Conservation (phyloP, 2,797 vertebrate genomes). For the Glyptemys insculpta region DNA sequence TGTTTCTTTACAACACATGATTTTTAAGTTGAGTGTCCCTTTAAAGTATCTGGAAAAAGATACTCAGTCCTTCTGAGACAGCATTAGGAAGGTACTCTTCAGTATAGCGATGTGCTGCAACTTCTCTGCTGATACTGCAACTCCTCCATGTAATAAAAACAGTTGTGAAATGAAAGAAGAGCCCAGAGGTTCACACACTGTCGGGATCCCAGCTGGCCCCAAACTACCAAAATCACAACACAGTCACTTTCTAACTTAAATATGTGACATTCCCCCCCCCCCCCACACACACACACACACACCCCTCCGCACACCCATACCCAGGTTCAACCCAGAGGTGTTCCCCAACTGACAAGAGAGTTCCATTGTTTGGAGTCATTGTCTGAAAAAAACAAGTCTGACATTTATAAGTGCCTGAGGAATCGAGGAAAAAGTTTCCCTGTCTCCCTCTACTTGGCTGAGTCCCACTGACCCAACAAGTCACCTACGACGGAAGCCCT, state of each 20-base stretch:
- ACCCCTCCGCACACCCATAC: fast-evolving
- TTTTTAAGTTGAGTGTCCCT: fast-evolving
- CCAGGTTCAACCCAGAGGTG: not conserved
- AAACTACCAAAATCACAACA: not conserved
- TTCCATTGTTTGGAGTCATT: fast-evolving
- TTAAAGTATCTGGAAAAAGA: fast-evolving
- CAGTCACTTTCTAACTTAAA: not conserved
- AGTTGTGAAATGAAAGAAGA: not conserved
- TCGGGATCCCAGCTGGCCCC: not conserved
- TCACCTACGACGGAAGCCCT: not conserved
- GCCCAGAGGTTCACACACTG: fast-evolving
- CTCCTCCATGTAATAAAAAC: conserved; percentile 20
- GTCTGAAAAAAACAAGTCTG: not conserved
- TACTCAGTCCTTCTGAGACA: fast-evolving
- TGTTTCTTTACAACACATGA: fast-evolving
- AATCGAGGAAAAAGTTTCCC: not conserved
- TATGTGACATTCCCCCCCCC: not conserved
- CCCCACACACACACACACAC: not conserved
- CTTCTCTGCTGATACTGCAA: fast-evolving
- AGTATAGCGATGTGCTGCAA: fast-evolving
- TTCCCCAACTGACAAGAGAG: not conserved
- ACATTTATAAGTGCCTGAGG: fast-evolving
- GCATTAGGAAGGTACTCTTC: not conserved
- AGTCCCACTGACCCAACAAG: fast-evolving
- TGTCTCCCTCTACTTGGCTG: not conserved